Conservation (phyloP, 2,888 invertebrate species). For the Aelia acuminata region DNA sequence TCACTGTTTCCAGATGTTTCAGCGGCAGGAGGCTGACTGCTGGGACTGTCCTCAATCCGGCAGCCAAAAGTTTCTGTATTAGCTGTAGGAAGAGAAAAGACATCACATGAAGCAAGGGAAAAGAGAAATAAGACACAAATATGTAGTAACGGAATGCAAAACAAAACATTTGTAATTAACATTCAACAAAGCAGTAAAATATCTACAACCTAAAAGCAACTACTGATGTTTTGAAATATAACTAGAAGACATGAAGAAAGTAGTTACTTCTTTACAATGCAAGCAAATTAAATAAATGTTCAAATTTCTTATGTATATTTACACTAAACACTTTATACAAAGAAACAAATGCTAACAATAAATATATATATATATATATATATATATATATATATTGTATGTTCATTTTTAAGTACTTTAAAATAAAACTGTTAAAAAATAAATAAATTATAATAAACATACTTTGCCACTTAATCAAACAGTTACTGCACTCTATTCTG, state of each 20-base stretch:
- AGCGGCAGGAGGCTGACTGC: slow-evolving; percentile 67
- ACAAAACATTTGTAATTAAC: not conserved
- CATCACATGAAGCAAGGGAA: slow-evolving; percentile 53
- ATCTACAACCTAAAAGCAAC: not conserved
- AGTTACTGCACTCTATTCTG: too few species aligned
- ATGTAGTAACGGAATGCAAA: too few species aligned
- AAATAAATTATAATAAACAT: too few species aligned
- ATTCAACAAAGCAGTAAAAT: not conserved
- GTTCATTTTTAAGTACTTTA: too few species aligned
- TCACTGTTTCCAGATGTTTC: slow-evolving; percentile 72
- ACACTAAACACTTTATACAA: not conserved
- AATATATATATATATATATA: too few species aligned
- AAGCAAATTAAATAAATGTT: not conserved
- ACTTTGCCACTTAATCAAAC: too few species aligned
- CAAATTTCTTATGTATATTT: not conserved
- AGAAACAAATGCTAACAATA: too few species aligned
- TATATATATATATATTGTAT: too few species aligned
- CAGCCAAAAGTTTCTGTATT: slow-evolving; percentile 68
- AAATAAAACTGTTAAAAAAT: too few species aligned
- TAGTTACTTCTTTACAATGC: not conserved
- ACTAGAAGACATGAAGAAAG: not conserved
- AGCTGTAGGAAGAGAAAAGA: slow-evolving; percentile 59
- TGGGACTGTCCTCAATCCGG: slow-evolving; percentile 66
- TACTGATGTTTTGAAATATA: not conserved
- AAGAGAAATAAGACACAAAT: slow-evolving; percentile 9